Percentiles rank a stretch among this genome's conserved stretches.
These are phyloP conservation scores for Arge pagana DNA, from an alignment of 2,888 invertebrate genomes.

Conservation along the genomic window DNA sequence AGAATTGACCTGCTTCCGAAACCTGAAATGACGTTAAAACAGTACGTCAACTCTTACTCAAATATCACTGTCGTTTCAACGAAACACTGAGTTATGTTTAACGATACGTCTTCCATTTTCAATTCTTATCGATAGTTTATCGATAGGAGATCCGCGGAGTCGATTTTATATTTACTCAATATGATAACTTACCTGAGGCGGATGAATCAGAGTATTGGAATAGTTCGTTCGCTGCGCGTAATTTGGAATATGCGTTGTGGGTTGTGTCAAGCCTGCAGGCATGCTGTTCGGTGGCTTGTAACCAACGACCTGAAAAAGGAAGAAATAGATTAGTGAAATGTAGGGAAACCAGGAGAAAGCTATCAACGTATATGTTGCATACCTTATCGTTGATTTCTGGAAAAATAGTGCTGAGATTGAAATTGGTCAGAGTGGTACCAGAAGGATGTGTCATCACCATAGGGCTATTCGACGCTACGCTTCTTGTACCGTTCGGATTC, in stretches of 20 bases:
- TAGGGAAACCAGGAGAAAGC: background rate
- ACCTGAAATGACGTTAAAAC: slow-evolving; percentile 34
- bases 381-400: slow-evolving; percentile 77
- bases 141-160: too few relatives aligned
- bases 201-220: slow-evolving; percentile 48
- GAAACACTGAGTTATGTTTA: too few relatives aligned
- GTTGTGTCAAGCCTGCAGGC: slow-evolving; percentile 45
- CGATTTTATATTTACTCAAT: slow-evolving; percentile 3
- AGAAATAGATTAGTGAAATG: slow-evolving; percentile 4
- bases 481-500: slow-evolving; percentile 40
- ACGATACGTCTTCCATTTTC: too few relatives aligned
- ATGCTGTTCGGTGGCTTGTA: slow-evolving; percentile 52
- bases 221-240: slow-evolving; percentile 52
- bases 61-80: too few relatives aligned
- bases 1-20: slow-evolving; percentile 46
- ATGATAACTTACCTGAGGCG: slow-evolving; percentile 46
- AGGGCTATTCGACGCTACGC: slow-evolving; percentile 41
- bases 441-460: slow-evolving; percentile 53
- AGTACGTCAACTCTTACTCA: background rate
- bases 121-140: too few relatives aligned
- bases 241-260: slow-evolving; percentile 46
- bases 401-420: slow-evolving; percentile 82
- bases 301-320: slow-evolving; percentile 45
- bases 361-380: background rate
- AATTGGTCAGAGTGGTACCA: slow-evolving; percentile 71